Percentiles rank a stretch among this genome's conserved stretches.
Conservation (phyloP, 2,113 vertebrate species). For the Oncorhynchus masou region DNA sequence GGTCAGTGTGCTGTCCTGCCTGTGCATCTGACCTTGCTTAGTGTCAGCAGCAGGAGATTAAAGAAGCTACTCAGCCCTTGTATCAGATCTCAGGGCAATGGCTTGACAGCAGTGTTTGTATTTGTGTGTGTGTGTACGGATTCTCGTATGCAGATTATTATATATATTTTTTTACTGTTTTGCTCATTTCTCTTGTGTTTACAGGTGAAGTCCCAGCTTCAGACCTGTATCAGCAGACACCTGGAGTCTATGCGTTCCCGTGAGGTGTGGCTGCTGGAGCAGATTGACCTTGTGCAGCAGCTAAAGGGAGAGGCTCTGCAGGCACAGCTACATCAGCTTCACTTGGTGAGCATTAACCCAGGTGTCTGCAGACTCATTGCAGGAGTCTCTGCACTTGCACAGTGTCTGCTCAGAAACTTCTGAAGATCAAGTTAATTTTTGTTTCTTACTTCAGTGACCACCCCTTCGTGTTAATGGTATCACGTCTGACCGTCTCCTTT, state of each 20-base stretch:
- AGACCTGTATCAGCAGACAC: conserved; percentile 91
- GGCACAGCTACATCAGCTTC: conserved; percentile 87
- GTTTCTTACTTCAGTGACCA: background rate
- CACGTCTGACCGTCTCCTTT: background rate
- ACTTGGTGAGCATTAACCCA: conserved; percentile 70
- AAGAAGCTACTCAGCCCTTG: background rate
- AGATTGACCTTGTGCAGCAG: conserved; percentile 89
- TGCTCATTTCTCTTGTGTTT: background rate
- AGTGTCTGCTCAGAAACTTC: background rate
- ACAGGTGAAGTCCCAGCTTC: conserved; percentile 88
- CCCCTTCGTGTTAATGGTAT: background rate
- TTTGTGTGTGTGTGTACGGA: background rate
- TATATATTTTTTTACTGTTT: background rate
- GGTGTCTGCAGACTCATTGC: too few relatives aligned
- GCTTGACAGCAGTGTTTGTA: background rate
- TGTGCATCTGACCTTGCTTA: too few relatives aligned
- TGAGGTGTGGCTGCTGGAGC: conserved; percentile 88
- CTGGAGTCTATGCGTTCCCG: conserved; percentile 91
- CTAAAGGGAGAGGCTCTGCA: conserved; percentile 89
- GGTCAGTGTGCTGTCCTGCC: too few relatives aligned
- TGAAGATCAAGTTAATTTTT: background rate
- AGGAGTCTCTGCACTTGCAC: background rate
- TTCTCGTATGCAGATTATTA: background rate
- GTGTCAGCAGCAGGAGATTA: background rate
- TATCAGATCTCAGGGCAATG: too few relatives aligned